Percentiles rank a stretch among this genome's conserved stretches.
Conservation (phyloP, 92 coral and sea anemone genomes). For the Paragorgia papillata region DNA sequence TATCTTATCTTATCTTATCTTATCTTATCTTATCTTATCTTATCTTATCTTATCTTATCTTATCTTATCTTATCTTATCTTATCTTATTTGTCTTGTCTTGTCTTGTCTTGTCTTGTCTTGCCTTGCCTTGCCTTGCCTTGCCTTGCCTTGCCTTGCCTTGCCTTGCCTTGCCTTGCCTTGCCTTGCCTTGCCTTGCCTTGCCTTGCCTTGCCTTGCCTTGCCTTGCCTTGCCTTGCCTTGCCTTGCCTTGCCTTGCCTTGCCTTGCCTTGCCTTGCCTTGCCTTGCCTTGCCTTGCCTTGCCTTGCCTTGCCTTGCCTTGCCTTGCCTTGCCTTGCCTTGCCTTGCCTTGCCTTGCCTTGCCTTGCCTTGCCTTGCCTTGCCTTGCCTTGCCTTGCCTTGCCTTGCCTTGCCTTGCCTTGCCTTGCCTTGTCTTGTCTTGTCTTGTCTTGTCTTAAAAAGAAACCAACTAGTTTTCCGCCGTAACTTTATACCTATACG, state of each 20-base stretch:
- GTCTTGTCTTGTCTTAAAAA: too few relatives aligned
- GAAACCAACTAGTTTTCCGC: too few relatives aligned
- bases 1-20: too few relatives aligned
- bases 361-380: constrained; percentile 3
- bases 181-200: neutral
- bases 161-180: too few relatives aligned
- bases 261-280: constrained; percentile 6
- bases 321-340: constrained; percentile 9
- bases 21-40: too few relatives aligned
- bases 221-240: constrained; percentile 7
- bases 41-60: too few relatives aligned
- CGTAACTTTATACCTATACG: too few relatives aligned
- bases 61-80: too few relatives aligned
- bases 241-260: neutral
- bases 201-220: constrained; percentile 1
- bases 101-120: neutral
- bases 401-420: constrained; percentile 12
- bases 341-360: neutral
- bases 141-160: too few relatives aligned
- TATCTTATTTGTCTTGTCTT: too few relatives aligned
- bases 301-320: constrained; percentile 9
- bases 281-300: neutral
- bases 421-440: too few relatives aligned
- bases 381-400: constrained; percentile 14
- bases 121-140: neutral